Evolutionary conservation across 2,797 vertebrate species (phyloP), one percentile per base, ranked within the genome.

Genomic region (Gila robusta): DNA sequence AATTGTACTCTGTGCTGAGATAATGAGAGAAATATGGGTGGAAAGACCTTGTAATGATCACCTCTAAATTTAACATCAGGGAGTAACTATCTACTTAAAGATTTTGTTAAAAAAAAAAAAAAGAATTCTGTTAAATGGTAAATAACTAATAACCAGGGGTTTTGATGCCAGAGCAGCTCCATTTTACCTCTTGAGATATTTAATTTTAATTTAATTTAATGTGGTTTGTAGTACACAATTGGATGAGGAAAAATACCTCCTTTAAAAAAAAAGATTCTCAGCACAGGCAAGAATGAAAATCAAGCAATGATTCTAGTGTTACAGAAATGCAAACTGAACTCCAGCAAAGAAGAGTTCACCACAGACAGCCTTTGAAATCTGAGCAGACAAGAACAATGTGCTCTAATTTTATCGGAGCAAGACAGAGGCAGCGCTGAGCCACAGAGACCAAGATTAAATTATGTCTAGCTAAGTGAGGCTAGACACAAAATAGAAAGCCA

Each of bases 321-420:
- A 62, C 37, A 39, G n/a, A 62, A 28, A 44, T 79, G 16, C 8
- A 44, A 79, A 64, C 14, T 64, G 14, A 79, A 64, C 41, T 67
- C 52, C 37, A 6, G 37, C 9, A 64, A 41, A 26, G 17, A 35
- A 37, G 23, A 26, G 59, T 10, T 54, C n/a, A 44, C 47, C 41
- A 73, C 54, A 64, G 37, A 3, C 69, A 72, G 16, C 6, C 70
- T 64, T 52, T 74, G 52, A 83, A 74, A 70, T 73, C 44, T n/a
- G 56, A 41, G 81, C 54, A 32, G 71, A 49, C 59, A 59, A 86
- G 26, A 86, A 81, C 85, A 86, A 44, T 73, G 72, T 82, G 72
- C 39, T 82, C 72, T 74, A 77, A 67, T 69, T 54, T 82, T 47
- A 49, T n/a, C 47, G n/a, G 39, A 64, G 82, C 28, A 83, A 64